These are phyloP conservation scores for Nilaparvata lugens DNA, from an alignment of 1,140 invertebrate genomes.

Conservation along the genomic window DNA sequence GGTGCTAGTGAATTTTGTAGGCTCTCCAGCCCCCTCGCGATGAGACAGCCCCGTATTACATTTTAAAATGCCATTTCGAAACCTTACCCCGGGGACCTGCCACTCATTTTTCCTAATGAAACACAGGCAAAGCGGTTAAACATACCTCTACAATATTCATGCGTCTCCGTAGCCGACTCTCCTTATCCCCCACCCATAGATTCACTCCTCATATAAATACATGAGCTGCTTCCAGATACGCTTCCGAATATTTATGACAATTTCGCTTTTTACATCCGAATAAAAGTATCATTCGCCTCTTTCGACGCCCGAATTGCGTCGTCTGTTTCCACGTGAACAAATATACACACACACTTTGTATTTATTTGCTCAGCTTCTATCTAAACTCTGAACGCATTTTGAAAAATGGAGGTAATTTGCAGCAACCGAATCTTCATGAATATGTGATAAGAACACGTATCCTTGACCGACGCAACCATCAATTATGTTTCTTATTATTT, in stretches of 20 bases:
- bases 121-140: background rate
- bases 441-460: too few relatives aligned
- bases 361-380: too few relatives aligned
- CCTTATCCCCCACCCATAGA: background rate
- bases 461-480: too few relatives aligned
- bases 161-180: background rate
- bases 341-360: too few relatives aligned
- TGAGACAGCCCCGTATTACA: constrained; percentile 11
- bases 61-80: constrained; percentile 16
- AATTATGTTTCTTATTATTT: too few relatives aligned
- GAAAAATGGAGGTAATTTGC: too few relatives aligned
- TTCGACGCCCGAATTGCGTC: background rate
- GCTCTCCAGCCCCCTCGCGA: background rate
- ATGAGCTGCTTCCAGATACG: background rate
- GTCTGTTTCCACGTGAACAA: too few relatives aligned
- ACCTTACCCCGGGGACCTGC: constrained; percentile 6
- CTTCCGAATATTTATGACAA: background rate
- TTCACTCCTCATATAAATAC: constrained; percentile 1
- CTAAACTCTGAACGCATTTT: too few relatives aligned
- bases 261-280: background rate
- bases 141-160: background rate
- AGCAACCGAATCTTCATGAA: too few relatives aligned
- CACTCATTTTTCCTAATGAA: constrained; percentile 15
- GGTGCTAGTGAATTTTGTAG: constrained; percentile 10
- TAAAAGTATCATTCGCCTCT: background rate